These are phyloP conservation scores for Drosophila kanekoi DNA, from an alignment of 2,888 invertebrate species.

Conservation along the genomic window DNA sequence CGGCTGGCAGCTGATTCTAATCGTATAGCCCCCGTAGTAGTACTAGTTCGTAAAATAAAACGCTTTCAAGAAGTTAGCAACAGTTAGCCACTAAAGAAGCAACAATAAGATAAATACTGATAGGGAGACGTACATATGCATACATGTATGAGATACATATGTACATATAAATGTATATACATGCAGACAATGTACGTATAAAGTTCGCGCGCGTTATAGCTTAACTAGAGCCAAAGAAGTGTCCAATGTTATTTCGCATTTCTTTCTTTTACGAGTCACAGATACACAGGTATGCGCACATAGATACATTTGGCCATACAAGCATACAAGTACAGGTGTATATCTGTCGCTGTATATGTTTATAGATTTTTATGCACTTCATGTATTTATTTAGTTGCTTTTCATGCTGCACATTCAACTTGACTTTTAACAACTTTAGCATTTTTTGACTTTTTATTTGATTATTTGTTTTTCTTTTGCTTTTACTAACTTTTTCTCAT, in stretches of 20 bases:
- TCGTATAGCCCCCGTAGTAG: constrained; percentile 3
- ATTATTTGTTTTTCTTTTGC: constrained; percentile 4
- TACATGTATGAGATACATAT: constrained; percentile 1
- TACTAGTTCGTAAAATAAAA: constrained; percentile 31
- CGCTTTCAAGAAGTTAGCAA: constrained; percentile 33
- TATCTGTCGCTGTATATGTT: constrained; percentile 2
- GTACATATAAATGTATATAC: background rate
- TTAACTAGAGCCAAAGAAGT: constrained; percentile 4
- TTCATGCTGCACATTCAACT: constrained; percentile 57
- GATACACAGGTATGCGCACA: constrained; percentile 8
- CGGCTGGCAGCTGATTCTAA: constrained; percentile 20
- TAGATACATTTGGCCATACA: background rate
- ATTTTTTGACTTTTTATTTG: constrained; percentile 25
- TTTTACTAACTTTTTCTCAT: constrained; percentile 19
- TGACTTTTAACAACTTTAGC: constrained; percentile 48
- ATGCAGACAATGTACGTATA: constrained; percentile 5
- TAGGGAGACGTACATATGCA: constrained; percentile 9
- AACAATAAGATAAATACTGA: constrained; percentile 29
- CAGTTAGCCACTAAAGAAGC: constrained; percentile 2
- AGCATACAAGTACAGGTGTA: constrained; percentile 1
- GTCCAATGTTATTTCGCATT: constrained; percentile 25
- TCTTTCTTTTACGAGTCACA: constrained; percentile 9
- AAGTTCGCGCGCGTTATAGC: background rate
- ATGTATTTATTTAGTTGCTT: constrained; percentile 37
- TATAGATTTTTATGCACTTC: constrained; percentile 17